Conservation (phyloP, 2,113 vertebrate genomes). For the Micromys minutus region DNA sequence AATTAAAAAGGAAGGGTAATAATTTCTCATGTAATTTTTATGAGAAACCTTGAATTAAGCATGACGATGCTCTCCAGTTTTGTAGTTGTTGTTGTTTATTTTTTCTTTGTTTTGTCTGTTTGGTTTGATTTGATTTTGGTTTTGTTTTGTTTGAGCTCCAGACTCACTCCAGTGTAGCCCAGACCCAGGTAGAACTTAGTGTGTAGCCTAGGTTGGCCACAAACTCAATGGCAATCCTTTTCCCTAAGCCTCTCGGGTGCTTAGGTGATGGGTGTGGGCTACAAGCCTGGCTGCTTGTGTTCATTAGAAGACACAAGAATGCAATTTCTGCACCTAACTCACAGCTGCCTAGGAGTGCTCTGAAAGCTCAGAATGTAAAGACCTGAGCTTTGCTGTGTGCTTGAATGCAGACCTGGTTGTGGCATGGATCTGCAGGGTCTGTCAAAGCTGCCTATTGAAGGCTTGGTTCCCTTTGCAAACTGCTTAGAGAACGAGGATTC, state of each 20-base stretch:
- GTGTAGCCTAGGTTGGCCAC: not conserved
- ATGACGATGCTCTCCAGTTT: not conserved
- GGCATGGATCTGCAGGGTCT: not conserved
- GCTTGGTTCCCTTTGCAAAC: not conserved
- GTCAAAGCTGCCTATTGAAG: not conserved
- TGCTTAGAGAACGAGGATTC: not conserved
- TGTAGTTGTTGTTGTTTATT: too few species aligned
- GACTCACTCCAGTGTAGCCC: not conserved
- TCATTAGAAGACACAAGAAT: conserved; percentile 28
- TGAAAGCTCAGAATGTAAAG: not conserved
- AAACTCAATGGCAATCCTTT: not conserved
- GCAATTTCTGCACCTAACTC: too few species aligned
- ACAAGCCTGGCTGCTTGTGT: not conserved
- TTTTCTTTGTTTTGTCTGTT: not conserved
- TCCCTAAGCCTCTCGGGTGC: not conserved
- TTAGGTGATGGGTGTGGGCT: not conserved
- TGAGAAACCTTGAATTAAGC: conserved; percentile 48
- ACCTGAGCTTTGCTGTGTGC: not conserved
- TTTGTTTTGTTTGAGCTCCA: not conserved
- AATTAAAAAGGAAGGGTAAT: not conserved
- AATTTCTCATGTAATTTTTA: conserved; percentile 23
- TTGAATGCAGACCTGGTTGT: not conserved
- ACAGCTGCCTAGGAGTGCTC: not conserved
- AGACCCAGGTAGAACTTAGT: not conserved
- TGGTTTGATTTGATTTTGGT: not conserved